Conservation (phyloP, 2,113 vertebrate genomes). For the Piaya cayana region DNA sequence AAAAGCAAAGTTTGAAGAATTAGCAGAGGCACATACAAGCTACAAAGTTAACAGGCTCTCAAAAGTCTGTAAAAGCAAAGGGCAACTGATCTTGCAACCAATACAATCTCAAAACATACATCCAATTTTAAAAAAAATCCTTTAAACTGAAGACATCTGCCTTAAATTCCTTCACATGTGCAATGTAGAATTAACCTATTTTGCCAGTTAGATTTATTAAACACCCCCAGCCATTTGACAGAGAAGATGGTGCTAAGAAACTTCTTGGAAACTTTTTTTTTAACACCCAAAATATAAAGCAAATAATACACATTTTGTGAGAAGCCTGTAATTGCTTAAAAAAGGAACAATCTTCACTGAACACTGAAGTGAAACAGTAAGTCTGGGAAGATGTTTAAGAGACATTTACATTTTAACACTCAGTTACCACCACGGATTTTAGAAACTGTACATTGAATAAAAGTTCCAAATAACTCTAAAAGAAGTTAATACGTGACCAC, state of each 20-base stretch:
- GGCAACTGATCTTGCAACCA: background rate
- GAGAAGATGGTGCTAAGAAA: background rate
- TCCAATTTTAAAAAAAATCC: background rate
- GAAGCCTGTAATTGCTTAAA: background rate
- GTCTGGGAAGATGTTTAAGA: background rate
- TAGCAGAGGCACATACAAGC: background rate
- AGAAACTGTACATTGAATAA: background rate
- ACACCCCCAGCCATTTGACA: background rate
- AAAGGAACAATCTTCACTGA: background rate
- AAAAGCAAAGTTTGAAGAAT: background rate
- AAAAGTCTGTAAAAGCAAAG: background rate
- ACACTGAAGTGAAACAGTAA: background rate
- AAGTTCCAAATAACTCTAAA: background rate
- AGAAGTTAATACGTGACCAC: background rate
- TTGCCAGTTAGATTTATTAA: background rate
- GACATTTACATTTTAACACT: background rate
- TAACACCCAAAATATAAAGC: background rate
- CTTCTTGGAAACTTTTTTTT: background rate
- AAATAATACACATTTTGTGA: background rate
- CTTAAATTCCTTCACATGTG: background rate
- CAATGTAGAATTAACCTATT: background rate
- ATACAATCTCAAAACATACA: background rate
- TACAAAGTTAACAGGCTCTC: background rate
- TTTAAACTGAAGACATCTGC: background rate
- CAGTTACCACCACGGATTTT: background rate